Base-by-base conservation (phyloP, 1,140 invertebrate genomes). In the Trichomalopsis sarcophagae region DNA sequence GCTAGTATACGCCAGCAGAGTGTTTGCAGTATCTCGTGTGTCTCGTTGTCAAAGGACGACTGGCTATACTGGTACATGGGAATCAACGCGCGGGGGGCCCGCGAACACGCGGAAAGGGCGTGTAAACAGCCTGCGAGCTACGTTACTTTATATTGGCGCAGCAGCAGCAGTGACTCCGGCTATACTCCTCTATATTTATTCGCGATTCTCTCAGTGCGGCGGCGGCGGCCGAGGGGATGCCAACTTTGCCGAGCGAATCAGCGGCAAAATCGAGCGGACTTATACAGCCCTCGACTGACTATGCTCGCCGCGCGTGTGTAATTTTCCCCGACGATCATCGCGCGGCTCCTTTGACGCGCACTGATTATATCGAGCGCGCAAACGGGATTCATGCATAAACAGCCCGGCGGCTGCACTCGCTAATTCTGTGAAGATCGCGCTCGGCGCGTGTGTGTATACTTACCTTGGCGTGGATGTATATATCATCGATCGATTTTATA, bases 41-140 rank as follows among this genome's bases (percentile, higher is more conserved):
- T 89, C 87, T 79, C 81, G 81, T 88, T 88, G 87, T 89, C 89
- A 91, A 90, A 91, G 89, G 88, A 84, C 87, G 86, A 87, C 87
- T 33, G 71, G 21, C 33, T 36, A 5, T 36, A 80, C 13, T 85
- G 40, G 40, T 10, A 86, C n/a, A 62, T 62, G n/a, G 2, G 55
- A 62, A 62, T 62, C 55, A 62, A 17, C 55, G 55, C 21, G 55
- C 17, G 17, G 4, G 55, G 17, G 4, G 17, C 55, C 21, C 55
- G 50, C 50, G 40, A 89, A 88, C 86, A 82, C 83, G 82, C 87
- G 85, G 81, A 88, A 87, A 88, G 86, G 85, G 85, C 87, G 84
- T 89, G 87, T 87, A 90, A 89, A 89, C 87, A 90, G 87, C 86
- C 84, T 89, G 85, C 82, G 84, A 87, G 88, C 87, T 86, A 87